These are phyloP conservation scores for Plusia festucae DNA, from an alignment of 2,888 invertebrate genomes.

Conservation along the genomic window DNA sequence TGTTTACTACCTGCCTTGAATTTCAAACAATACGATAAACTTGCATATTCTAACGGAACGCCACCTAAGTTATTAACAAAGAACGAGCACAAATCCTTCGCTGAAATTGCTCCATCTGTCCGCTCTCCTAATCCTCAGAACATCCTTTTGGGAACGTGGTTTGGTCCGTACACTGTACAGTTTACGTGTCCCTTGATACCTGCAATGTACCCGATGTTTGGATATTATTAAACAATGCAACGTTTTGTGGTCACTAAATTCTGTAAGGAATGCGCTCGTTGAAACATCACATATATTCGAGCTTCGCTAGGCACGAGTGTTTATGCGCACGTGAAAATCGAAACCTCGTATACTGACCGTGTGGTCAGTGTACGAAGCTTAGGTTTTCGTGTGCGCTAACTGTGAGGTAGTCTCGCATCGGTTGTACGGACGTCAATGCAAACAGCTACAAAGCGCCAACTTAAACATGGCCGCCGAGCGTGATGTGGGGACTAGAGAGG, in stretches of 20 bases:
- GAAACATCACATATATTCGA: slow-evolving; percentile 23
- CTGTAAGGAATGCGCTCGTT: slow-evolving; percentile 18
- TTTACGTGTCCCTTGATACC: slow-evolving; percentile 45
- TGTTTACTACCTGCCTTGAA: slow-evolving; percentile 41
- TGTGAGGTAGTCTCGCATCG: slow-evolving; percentile 36
- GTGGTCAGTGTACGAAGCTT: slow-evolving; percentile 35
- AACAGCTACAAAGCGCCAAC: slow-evolving; percentile 58
- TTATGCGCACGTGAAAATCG: slow-evolving; percentile 4
- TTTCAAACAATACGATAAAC: slow-evolving; percentile 32
- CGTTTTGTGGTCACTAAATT: slow-evolving; percentile 29
- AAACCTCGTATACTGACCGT: slow-evolving; percentile 10
- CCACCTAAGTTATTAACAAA: slow-evolving; percentile 39
- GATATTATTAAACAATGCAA: slow-evolving; percentile 50
- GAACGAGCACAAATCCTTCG: slow-evolving; percentile 47
- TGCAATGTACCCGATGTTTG: slow-evolving; percentile 37
- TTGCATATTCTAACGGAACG: slow-evolving; percentile 41
- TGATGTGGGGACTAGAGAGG: slow-evolving; percentile 39
- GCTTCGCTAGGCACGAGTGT: slow-evolving; percentile 10
- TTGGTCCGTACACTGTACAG: slow-evolving; percentile 40
- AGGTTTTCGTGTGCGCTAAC: slow-evolving; percentile 42
- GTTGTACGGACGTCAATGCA: slow-evolving; percentile 40
- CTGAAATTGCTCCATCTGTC: slow-evolving; percentile 43
- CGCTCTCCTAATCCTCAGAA: slow-evolving; percentile 44
- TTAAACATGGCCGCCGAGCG: slow-evolving; percentile 51
- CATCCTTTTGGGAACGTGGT: slow-evolving; percentile 51